Evolutionary conservation across 2,888 invertebrate genomes (phyloP), one percentile per base, ranked within the genome.

Genomic region (Lasius platythorax): DNA sequence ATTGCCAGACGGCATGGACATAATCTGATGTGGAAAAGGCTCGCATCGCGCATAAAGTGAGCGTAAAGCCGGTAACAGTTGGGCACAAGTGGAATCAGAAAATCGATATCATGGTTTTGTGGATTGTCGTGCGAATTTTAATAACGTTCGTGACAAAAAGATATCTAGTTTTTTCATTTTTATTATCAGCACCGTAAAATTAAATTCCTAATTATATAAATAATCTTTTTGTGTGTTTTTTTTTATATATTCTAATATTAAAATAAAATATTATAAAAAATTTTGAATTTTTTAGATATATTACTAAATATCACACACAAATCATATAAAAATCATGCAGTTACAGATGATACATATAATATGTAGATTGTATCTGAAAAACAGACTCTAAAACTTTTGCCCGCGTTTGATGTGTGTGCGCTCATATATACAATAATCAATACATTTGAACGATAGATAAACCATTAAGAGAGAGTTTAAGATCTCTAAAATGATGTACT

Each of bases 11-110:
- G 40, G 56, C n/a, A 30, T 50, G 46, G 72, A 50, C 61, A 28
- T 61, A 81, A 81, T 81, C 79, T 72, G 46, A 72, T 37, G 40
- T 46, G 79, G 61, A 63, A 79, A 79, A 81, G 61, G 15, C 73
- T 81, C 79, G 63, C 79, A 37, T 28, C 33, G 73, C 33, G 72
- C 46, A 72, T 61, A 72, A 79, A 72, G 61, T 33, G 61, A 72
- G 79, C 72, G 73, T 81, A 81, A 81, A 81, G 73, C 73, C 5
- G 79, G 73, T 81, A 81, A 73, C 79, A 61, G 73, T 73, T 73
- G 79, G 46, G 61, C 28, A 73, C 46, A 63, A 72, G 73, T 72
- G 46, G 73, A 73, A 81, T 81, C 61, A 63, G 61, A 81, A 81
- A 81, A 81, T 81, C 73, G 61, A 81, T 79, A 72, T 18, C 18